A percentile compares a stretch with the other conserved stretches of the same genome.
These are phyloP conservation scores for Sialis fuliginosa DNA, from an alignment of 2,888 invertebrate genomes.

Conservation along the genomic window DNA sequence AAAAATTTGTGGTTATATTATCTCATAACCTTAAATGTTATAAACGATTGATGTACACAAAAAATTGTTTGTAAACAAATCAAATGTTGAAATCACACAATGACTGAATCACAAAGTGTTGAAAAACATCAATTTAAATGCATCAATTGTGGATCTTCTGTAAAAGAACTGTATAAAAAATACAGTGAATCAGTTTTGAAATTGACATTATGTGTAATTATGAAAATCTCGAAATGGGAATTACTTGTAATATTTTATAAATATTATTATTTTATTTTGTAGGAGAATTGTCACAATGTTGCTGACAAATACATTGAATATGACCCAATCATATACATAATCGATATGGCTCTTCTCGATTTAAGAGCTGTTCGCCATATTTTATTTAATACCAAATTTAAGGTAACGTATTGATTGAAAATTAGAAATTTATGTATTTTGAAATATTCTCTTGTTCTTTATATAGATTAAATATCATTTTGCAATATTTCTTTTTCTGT, in stretches of 20 bases:
- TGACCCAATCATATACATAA: constrained; percentile 71
- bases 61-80: no score
- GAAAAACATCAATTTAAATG: constrained; percentile 23
- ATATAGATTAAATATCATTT: no score
- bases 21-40: no score
- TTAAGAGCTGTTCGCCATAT: constrained; percentile 72
- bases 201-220: constrained; percentile 56
- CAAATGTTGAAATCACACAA: not conserved
- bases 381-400: constrained; percentile 61
- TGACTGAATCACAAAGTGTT: not conserved
- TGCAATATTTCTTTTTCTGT: constrained; percentile 46
- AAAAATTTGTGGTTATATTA: no score
- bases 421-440: not conserved
- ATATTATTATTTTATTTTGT: constrained; percentile 9
- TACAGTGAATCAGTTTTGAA: constrained; percentile 56
- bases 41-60: no score
- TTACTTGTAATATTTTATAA: not conserved
- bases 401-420: constrained; percentile 30
- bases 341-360: constrained; percentile 68
- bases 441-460: no score
- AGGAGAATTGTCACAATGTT: constrained; percentile 56
- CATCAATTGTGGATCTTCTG: constrained; percentile 48
- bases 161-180: constrained; percentile 43
- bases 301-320: constrained; percentile 88
- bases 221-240: not conserved